Percentiles rank a stretch among this genome's conserved stretches.
These are phyloP conservation scores for Amblyornis subalaris DNA, from an alignment of 2,113 vertebrate species.

Conservation along the genomic window DNA sequence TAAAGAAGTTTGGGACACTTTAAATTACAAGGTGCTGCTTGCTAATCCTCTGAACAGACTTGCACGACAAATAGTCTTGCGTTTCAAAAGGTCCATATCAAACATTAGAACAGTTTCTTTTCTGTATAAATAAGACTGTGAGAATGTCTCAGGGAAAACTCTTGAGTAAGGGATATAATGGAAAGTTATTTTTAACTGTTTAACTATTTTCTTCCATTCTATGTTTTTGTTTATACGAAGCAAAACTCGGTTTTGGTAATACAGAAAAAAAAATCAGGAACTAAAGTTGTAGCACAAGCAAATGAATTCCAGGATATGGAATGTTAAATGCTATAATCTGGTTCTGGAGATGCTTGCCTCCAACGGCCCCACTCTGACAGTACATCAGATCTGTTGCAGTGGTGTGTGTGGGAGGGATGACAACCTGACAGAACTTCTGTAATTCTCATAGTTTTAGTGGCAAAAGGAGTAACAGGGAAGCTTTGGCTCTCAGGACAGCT, in stretches of 20 bases:
- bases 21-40: neutral
- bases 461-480: neutral
- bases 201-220: neutral
- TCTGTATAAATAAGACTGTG: neutral
- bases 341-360: neutral
- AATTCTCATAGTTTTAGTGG: neutral
- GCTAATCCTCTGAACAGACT: neutral
- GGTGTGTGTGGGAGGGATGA: neutral
- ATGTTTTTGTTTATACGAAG: neutral
- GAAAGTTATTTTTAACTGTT: neutral
- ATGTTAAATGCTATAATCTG: neutral
- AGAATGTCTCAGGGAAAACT: neutral
- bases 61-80: neutral
- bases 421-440: neutral
- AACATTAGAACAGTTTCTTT: neutral
- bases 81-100: neutral
- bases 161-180: neutral
- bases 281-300: neutral
- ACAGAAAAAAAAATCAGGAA: neutral
- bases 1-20: neutral
- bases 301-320: neutral
- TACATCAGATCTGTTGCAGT: neutral
- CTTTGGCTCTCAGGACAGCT: neutral
- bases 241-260: neutral
- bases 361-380: accelerated